phyloP scores from a whole-genome alignment of 2,797 vertebrate species.

The Hydrophis major region DNA sequence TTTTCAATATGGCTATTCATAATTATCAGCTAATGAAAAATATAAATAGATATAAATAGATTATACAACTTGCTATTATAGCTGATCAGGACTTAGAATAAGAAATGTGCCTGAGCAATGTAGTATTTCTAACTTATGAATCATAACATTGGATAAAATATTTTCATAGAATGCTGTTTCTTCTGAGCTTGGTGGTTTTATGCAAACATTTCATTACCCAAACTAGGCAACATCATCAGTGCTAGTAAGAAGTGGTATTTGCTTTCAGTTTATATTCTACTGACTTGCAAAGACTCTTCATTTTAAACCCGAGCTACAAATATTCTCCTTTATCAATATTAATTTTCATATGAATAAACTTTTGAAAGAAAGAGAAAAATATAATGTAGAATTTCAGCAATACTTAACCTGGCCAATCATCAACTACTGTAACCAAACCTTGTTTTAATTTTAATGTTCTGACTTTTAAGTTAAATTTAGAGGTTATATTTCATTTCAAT shows the following conservation, averaged over 20 bases:
- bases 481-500: conserved; percentile 39
- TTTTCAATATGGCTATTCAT: not conserved
- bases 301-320: not conserved
- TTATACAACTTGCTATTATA: not conserved
- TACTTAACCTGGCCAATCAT: conserved; percentile 25
- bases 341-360: not conserved
- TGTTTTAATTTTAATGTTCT: conserved; percentile 16
- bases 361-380: conserved; percentile 10
- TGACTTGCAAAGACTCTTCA: not conserved
- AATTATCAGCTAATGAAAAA: not conserved
- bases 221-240: not conserved
- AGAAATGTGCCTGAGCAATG: not conserved
- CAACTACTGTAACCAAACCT: conserved; percentile 24
- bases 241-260: not conserved
- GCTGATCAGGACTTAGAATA: not conserved
- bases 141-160: not conserved
- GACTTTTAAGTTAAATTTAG: conserved; percentile 31
- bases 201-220: not conserved
- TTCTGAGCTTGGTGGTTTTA: not conserved
- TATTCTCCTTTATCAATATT: not conserved
- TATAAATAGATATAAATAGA: not conserved
- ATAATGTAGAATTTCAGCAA: not conserved
- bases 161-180: not conserved
- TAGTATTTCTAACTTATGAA: not conserved
- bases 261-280: not conserved